Base-by-base conservation (phyloP, 92 coral and sea anemone species). In the Porites divaricata region DNA sequence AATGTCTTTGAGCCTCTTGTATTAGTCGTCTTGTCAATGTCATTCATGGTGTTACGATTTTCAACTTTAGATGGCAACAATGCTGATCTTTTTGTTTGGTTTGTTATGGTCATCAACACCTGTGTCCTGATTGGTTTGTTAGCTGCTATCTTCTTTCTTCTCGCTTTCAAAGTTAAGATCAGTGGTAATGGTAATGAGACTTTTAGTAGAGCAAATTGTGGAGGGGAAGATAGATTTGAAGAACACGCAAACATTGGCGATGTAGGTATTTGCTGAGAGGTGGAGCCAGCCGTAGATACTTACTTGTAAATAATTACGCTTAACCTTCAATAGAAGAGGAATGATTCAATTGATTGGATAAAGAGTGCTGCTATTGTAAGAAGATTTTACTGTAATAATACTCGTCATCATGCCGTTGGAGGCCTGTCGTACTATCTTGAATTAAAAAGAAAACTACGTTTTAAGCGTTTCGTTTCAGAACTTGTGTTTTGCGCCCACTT, bases 41-140 rank as follows among this genome's bases (percentile, higher is more conserved):
- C 92, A 10, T 91, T 88, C 56, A 69, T 84, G 84, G 23, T 88
- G 58, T 48, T 85, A 61, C 83, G 87, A 85, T 79, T 91, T 84
- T 78, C 93, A 57, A 48, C 81, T 28, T 22, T 87, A 28, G 93
- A 87, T 82, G 64, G 72, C 50, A 52, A 23, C 4, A 65, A 76
- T 48, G 24, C 77, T 16, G n/a, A 0, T 2, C 9, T 77, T 12
- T 73, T 77, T 23, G 67, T 88, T 48, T 90, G 92, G 93, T 20
- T 83, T 45, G 84, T 88, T 49, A 81, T 90, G 52, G n/a, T 74
- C 45, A 72, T 78, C 12, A 90, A 90, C 50, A 54, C 70, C 4
- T 17, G 81, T 62, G 69, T 81, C 10, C 63, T 84, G 9, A 70
- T 76, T 10, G 26, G 12, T 24, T 68, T 90, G 7, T 64, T 90